Conservation (phyloP, 2,797 vertebrate species). For the Danio kyathit region DNA sequence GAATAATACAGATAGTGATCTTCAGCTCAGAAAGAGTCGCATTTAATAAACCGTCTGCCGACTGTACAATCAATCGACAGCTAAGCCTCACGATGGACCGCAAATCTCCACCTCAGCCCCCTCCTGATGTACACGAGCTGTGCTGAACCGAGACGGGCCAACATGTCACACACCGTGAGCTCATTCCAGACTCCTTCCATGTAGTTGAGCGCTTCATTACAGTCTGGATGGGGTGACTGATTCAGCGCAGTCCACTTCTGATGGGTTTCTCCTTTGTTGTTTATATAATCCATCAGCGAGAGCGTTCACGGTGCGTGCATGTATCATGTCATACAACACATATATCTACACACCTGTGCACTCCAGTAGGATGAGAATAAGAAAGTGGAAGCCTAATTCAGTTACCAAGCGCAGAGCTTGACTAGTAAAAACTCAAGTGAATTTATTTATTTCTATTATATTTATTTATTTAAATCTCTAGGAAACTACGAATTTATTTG, state of each 20-base stretch:
- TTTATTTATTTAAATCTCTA: too few species aligned
- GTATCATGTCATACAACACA: neutral
- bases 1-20: slow-evolving; percentile 68
- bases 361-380: neutral
- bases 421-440: neutral
- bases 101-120: slow-evolving; percentile 57
- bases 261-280: neutral
- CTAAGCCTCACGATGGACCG: slow-evolving; percentile 75
- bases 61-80: slow-evolving; percentile 77
- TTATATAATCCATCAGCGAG: neutral
- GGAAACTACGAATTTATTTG: neutral
- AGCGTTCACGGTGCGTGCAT: neutral
- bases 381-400: slow-evolving; percentile 8
- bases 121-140: slow-evolving; percentile 7
- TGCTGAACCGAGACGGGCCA: slow-evolving; percentile 17
- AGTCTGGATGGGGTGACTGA: neutral
- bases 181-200: neutral
- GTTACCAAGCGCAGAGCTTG: neutral
- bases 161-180: slow-evolving; percentile 6
- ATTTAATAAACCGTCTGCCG: slow-evolving; percentile 74
- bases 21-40: slow-evolving; percentile 75
- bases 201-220: neutral
- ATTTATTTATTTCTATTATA: too few species aligned
- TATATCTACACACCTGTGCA: neutral
- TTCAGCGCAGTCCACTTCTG: neutral